Percentiles rank a stretch among this genome's conserved stretches.
These are phyloP conservation scores for Pollachius pollachius DNA, from an alignment of 2,113 vertebrate genomes.

Conservation along the genomic window DNA sequence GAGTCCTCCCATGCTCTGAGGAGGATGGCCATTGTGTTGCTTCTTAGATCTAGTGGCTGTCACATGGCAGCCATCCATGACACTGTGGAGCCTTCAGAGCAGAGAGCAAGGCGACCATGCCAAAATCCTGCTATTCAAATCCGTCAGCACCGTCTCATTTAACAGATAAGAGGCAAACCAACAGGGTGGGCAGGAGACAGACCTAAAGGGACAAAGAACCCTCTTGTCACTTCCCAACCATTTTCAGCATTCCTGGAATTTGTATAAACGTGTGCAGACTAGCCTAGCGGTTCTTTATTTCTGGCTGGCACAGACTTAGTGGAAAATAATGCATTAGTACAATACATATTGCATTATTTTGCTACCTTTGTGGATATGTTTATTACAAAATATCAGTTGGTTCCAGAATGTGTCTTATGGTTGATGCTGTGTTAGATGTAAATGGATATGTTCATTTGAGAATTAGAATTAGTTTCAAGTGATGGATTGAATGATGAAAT, in stretches of 20 bases:
- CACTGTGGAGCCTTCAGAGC: constrained; percentile 46
- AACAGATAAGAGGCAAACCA: constrained; percentile 72
- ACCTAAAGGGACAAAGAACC: constrained; percentile 58
- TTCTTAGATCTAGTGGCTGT: constrained; percentile 41
- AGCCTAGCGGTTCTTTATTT: constrained; percentile 35
- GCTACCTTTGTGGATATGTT: too few species aligned
- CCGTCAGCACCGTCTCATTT: constrained; percentile 70
- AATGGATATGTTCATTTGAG: too few species aligned
- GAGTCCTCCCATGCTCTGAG: too few species aligned
- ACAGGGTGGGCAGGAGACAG: constrained; percentile 61
- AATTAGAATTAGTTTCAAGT: too few species aligned
- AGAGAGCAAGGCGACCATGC: constrained; percentile 42
- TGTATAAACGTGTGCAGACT: constrained; percentile 59
- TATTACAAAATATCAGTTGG: too few species aligned
- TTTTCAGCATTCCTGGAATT: constrained; percentile 65
- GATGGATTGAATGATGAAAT: too few species aligned
- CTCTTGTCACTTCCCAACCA: constrained; percentile 58
- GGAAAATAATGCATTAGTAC: neutral
- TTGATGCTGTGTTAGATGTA: too few species aligned
- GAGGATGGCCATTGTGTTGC: constrained; percentile 50
- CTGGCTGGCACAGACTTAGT: neutral
- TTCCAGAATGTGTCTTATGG: too few species aligned
- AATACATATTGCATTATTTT: too few species aligned
- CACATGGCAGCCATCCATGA: constrained; percentile 32
- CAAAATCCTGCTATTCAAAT: constrained; percentile 67